phyloP scores from a whole-genome alignment of 2,888 invertebrate genomes.

The Scaptomyza caliginosa region DNA sequence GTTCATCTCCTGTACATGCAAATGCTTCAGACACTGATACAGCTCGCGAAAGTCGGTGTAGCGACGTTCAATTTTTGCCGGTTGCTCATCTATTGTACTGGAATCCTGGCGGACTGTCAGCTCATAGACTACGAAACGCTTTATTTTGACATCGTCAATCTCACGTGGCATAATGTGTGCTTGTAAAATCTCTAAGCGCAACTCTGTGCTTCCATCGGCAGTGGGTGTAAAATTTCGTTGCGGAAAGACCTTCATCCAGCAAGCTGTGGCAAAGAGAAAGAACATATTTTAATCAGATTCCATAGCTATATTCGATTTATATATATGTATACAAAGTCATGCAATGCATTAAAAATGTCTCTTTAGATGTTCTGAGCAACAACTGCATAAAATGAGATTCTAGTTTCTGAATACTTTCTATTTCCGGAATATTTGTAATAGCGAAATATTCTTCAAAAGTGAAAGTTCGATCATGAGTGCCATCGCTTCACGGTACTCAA shows the following conservation, averaged over 20 bases:
- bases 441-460: not conserved
- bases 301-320: not conserved
- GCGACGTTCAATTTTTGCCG: slow-evolving; percentile 88
- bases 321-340: not conserved
- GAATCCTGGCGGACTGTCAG: slow-evolving; percentile 87
- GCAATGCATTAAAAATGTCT: not conserved
- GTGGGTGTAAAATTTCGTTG: slow-evolving; percentile 58
- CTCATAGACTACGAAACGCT: slow-evolving; percentile 89
- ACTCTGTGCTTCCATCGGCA: slow-evolving; percentile 71
- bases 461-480: not conserved
- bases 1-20: slow-evolving; percentile 85
- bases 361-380: not conserved
- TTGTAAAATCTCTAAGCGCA: slow-evolving; percentile 87
- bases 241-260: slow-evolving; percentile 80
- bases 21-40: slow-evolving; percentile 87
- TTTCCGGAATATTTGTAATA: not conserved
- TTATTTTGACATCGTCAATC: slow-evolving; percentile 85
- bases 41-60: slow-evolving; percentile 90
- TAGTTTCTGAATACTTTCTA: not conserved
- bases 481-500: not conserved
- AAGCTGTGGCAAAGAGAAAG: slow-evolving; percentile 54
- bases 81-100: slow-evolving; percentile 85
- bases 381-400: not conserved
- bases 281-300: not conserved
- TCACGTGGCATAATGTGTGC: slow-evolving; percentile 88